Conservation (phyloP, 2,113 vertebrate genomes). For the Hiodon tergisus region DNA sequence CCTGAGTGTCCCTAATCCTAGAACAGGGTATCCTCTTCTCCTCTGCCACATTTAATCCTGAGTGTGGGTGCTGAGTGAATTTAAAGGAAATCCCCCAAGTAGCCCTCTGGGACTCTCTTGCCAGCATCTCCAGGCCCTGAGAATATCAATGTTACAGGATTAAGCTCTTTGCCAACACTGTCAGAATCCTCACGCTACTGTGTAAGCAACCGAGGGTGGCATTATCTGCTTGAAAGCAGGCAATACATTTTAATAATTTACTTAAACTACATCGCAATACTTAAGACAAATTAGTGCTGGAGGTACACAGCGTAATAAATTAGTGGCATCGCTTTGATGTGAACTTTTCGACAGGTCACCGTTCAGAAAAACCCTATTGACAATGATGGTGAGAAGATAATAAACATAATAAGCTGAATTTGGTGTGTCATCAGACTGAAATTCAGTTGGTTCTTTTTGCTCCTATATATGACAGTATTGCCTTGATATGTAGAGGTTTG, state of each 20-base stretch:
- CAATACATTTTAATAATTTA: not conserved
- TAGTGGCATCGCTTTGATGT: no score
- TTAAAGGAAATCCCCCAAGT: not conserved
- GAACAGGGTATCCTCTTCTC: not conserved
- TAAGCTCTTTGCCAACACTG: not conserved
- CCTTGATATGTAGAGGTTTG: no score
- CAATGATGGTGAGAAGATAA: no score
- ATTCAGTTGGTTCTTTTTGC: no score
- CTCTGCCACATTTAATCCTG: not conserved
- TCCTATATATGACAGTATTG: no score
- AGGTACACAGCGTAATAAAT: no score
- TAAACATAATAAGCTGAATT: no score
- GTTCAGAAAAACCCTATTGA: no score
- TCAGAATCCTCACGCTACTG: not conserved
- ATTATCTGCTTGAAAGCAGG: not conserved
- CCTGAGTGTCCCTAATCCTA: not conserved
- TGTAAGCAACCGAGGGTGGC: not conserved
- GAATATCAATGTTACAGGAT: not conserved
- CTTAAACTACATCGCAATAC: not conserved
- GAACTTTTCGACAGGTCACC: no score
- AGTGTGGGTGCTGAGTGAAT: not conserved
- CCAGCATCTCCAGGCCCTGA: not conserved
- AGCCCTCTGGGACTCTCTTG: not conserved
- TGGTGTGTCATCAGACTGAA: no score
- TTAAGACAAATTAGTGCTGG: not conserved